Evolutionary conservation across 2,113 vertebrate species (phyloP).

Genomic region (Porphyrio hochstetteri): DNA sequence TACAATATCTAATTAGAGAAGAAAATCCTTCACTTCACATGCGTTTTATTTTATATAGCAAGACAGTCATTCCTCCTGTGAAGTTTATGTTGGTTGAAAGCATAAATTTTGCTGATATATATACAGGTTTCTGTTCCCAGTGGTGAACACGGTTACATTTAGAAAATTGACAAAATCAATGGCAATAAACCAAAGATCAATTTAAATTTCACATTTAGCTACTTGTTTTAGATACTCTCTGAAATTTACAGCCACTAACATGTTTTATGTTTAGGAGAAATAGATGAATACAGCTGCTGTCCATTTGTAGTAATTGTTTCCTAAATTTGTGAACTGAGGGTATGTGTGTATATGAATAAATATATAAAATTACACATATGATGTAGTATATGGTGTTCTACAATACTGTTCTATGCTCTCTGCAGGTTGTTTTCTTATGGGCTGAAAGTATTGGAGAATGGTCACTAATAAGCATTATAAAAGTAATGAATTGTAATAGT

Average conservation of each 20-base stretch:
- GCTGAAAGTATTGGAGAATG: slow-evolving; percentile 44
- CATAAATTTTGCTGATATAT: slow-evolving; percentile 69
- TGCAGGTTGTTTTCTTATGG: slow-evolving; percentile 48
- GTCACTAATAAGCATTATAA: slow-evolving; percentile 55
- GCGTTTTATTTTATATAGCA: slow-evolving; percentile 45
- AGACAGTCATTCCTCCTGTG: slow-evolving; percentile 57
- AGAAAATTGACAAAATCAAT: slow-evolving; percentile 69
- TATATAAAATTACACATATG: background rate
- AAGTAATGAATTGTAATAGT: slow-evolving; percentile 50
- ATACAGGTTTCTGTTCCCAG: slow-evolving; percentile 64
- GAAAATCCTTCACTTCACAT: slow-evolving; percentile 60
- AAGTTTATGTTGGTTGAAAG: slow-evolving; percentile 70
- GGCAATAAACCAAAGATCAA: slow-evolving; percentile 73
- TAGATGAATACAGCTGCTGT: slow-evolving; percentile 28
- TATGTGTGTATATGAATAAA: background rate
- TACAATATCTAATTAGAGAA: slow-evolving; percentile 62
- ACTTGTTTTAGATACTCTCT: slow-evolving; percentile 41
- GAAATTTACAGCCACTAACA: slow-evolving; percentile 45
- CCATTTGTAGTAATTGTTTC: slow-evolving; percentile 33
- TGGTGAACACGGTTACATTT: slow-evolving; percentile 58
- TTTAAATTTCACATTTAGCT: slow-evolving; percentile 75
- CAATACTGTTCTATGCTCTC: background rate
- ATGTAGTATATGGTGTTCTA: background rate
- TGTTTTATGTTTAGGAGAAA: slow-evolving; percentile 40
- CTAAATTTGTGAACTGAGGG: slow-evolving; percentile 5